These are phyloP conservation scores for Enoplosus armatus DNA, from an alignment of 2,797 vertebrate genomes.

Conservation along the genomic window DNA sequence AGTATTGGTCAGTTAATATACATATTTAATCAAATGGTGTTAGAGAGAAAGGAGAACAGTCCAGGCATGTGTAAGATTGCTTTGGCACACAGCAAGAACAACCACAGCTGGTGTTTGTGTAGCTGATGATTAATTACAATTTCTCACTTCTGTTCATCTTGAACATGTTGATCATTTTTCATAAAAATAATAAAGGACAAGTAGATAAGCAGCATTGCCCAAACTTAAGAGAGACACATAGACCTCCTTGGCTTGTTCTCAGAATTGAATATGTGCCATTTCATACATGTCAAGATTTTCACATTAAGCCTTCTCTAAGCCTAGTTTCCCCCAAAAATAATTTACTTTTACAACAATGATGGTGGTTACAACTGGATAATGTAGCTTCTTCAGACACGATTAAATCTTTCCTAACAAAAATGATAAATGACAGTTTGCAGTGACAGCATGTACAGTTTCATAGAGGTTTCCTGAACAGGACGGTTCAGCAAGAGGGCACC, in stretches of 20 bases:
- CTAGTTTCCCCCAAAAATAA: neutral
- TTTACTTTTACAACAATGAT: neutral
- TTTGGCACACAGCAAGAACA: neutral
- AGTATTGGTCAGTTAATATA: neutral
- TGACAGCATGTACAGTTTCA: neutral
- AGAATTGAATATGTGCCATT: no score
- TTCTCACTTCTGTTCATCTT: constrained; percentile 31
- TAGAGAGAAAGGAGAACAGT: neutral
- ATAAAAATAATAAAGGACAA: neutral
- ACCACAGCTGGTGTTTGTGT: constrained; percentile 35
- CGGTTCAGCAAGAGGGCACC: constrained; percentile 7
- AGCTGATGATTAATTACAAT: constrained; percentile 9
- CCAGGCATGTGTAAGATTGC: neutral
- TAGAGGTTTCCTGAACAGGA: neutral
- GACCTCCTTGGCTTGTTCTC: neutral
- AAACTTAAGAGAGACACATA: neutral
- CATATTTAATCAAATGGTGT: neutral
- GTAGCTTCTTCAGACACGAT: neutral
- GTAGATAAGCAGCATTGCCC: neutral
- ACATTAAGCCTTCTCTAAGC: neutral
- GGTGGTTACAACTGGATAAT: neutral
- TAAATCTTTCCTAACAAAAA: neutral
- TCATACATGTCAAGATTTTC: neutral
- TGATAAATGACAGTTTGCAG: neutral
- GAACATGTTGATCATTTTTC: neutral